Conservation (phyloP, 1,140 invertebrate genomes). For the Caerostris extrusa region DNA sequence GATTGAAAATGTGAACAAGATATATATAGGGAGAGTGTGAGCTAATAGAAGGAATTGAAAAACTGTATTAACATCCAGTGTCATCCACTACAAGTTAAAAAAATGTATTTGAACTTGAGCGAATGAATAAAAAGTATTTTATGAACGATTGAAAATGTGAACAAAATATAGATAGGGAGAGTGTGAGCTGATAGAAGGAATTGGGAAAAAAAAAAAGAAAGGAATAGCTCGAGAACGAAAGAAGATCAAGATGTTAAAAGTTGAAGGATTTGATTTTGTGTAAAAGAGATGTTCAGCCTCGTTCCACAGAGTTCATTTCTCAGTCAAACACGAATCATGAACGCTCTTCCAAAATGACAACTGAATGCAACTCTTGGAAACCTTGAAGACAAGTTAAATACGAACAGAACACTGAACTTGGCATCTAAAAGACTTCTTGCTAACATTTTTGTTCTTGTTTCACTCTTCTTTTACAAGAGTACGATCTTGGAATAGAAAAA, state of each 20-base stretch:
- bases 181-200: no score
- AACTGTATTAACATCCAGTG: no score
- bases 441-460: not conserved
- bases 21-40: no score
- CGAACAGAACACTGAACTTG: constrained; percentile 1
- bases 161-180: no score
- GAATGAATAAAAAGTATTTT: no score
- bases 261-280: not conserved
- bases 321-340: not conserved
- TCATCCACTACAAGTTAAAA: no score
- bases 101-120: no score
- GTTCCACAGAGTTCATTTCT: not conserved
- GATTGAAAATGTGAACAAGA: no score
- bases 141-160: no score
- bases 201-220: not conserved
- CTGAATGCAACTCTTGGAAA: not conserved
- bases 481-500: not conserved
- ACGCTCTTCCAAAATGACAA: not conserved
- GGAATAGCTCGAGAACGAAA: not conserved
- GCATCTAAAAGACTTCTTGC: not conserved
- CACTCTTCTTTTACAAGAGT: not conserved
- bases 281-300: not conserved
- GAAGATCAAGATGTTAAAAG: not conserved
- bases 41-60: no score
- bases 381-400: not conserved